phyloP scores from a whole-genome alignment of 2,113 vertebrate genomes.

The Eidolon helvum region DNA sequence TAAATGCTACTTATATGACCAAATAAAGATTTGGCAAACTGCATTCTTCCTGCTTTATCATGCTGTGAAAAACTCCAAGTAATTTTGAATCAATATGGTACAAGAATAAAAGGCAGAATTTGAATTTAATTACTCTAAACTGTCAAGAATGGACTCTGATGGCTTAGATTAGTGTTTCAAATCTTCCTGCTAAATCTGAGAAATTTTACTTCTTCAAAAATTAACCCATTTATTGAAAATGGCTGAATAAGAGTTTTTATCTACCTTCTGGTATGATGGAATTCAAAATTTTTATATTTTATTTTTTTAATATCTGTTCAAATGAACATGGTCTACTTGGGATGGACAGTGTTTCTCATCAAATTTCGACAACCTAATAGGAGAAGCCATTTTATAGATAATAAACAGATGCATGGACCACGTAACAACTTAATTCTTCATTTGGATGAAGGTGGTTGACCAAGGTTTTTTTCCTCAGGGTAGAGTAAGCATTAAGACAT shows the following conservation, averaged over 20 bases:
- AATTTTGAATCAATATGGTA: slow-evolving; percentile 44
- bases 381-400: neutral
- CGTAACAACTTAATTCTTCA: neutral
- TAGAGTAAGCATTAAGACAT: neutral
- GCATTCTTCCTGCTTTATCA: neutral
- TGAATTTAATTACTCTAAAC: slow-evolving; percentile 69
- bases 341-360: neutral
- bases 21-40: neutral
- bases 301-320: neutral
- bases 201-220: neutral
- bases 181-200: neutral
- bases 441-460: neutral
- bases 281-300: neutral
- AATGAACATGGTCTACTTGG: neutral
- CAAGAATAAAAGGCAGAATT: slow-evolving; percentile 57
- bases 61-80: slow-evolving; percentile 16
- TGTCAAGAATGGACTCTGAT: slow-evolving; percentile 47
- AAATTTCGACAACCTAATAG: neutral
- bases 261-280: neutral
- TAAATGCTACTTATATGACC: slow-evolving; percentile 24
- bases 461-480: neutral
- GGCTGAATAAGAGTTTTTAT: neutral
- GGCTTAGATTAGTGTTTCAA: slow-evolving; percentile 15
- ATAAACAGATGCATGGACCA: neutral
- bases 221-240: slow-evolving; percentile 11